Percentiles rank a stretch among this genome's conserved stretches.
Conservation (phyloP, 2,797 vertebrate species). For the Pelodytes ibericus region DNA sequence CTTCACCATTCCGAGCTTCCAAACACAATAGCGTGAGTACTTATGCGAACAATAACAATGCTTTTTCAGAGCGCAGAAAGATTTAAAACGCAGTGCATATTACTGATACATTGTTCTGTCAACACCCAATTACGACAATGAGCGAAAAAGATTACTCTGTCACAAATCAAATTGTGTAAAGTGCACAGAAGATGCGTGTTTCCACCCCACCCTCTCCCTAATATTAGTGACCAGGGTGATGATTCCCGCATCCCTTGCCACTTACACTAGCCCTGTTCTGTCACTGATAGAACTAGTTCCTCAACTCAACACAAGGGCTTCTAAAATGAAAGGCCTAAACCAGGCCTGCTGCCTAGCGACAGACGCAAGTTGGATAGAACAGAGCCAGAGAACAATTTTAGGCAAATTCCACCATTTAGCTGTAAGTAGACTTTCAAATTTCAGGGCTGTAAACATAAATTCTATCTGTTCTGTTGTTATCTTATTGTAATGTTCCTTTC, state of each 20-base stretch:
- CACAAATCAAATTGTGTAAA: background rate
- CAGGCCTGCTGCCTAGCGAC: conserved; percentile 35
- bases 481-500: background rate
- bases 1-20: background rate
- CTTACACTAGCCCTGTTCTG: background rate
- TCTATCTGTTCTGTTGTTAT: conserved; percentile 3
- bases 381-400: conserved; percentile 7
- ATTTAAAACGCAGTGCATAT: background rate
- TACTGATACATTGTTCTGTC: background rate
- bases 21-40: background rate
- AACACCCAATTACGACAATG: background rate
- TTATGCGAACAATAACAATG: background rate
- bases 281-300: background rate
- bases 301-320: background rate
- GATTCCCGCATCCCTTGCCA: background rate
- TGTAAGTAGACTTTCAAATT: conserved; percentile 1
- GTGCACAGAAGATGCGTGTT: background rate
- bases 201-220: background rate
- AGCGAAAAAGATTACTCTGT: background rate
- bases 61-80: background rate
- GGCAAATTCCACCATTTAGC: conserved; percentile 24
- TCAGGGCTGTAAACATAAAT: background rate
- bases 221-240: conserved; percentile 13
- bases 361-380: background rate
- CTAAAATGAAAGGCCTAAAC: background rate